These are phyloP conservation scores for Whitmania pigra DNA, from an alignment of 1,140 invertebrate genomes.

Conservation along the genomic window DNA sequence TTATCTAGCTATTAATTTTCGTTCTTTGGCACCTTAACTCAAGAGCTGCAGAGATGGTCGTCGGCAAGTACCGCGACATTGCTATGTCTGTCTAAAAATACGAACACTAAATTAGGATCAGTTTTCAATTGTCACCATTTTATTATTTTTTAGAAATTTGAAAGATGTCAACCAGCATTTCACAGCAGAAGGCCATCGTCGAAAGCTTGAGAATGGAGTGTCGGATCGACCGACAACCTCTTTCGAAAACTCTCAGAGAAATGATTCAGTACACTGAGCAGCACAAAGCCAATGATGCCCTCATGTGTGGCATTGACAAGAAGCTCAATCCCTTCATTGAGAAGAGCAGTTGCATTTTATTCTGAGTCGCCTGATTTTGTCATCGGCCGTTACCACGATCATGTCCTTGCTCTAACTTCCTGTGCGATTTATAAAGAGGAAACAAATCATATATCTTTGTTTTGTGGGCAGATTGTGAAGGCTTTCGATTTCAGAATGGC, in stretches of 20 bases:
- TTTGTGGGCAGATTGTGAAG: no score
- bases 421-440: no score
- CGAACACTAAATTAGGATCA: no score
- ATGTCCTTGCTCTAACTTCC: no score
- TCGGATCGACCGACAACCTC: conserved; percentile 18
- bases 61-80: no score
- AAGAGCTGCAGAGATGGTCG: no score
- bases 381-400: no score
- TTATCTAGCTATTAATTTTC: no score
- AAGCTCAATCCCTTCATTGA: conserved; percentile 26
- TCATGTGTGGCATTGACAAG: conserved; percentile 24
- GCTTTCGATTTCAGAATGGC: no score
- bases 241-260: conserved; percentile 24
- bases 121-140: neutral
- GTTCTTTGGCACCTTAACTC: no score
- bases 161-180: conserved; percentile 19
- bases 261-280: conserved; percentile 24
- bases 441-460: no score
- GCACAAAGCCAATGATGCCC: conserved; percentile 21
- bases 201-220: conserved; percentile 25
- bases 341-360: conserved; percentile 24
- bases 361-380: conserved; percentile 13
- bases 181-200: conserved; percentile 23
- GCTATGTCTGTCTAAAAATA: no score
- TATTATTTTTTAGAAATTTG: conserved; percentile 4